Conservation (phyloP, 1,140 invertebrate genomes). For the Trichonephila clavipes region DNA sequence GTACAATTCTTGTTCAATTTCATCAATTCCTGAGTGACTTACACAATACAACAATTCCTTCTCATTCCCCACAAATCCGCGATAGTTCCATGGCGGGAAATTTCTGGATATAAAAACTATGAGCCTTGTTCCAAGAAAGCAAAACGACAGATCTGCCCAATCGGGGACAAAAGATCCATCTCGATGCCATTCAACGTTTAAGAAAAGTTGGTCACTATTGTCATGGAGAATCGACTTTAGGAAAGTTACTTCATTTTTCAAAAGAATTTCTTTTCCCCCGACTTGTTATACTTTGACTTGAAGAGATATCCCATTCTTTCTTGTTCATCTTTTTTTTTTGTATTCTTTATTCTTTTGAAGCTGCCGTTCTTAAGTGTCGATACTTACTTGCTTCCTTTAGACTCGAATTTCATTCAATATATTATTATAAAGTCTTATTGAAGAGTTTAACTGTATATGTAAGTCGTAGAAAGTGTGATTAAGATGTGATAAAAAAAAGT, state of each 20-base stretch:
- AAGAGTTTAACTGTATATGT: background rate
- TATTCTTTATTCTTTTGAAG: constrained; percentile 12
- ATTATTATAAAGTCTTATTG: constrained; percentile 32
- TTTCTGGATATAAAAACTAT: constrained; percentile 44
- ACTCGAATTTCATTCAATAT: constrained; percentile 19
- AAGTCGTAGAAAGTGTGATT: background rate
- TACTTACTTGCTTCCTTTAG: constrained; percentile 1
- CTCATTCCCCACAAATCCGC: background rate
- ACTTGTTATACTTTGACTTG: constrained; percentile 46
- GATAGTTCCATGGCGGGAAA: background rate
- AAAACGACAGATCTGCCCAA: constrained; percentile 26
- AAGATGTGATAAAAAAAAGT: background rate
- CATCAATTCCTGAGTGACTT: background rate
- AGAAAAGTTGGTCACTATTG: constrained; percentile 61
- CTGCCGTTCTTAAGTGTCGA: constrained; percentile 22
- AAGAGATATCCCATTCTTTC: constrained; percentile 38
- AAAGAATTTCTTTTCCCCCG: constrained; percentile 46
- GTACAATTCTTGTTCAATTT: background rate
- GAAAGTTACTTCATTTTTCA: constrained; percentile 67
- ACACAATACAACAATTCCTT: background rate
- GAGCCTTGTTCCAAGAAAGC: constrained; percentile 41
- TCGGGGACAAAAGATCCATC: constrained; percentile 19
- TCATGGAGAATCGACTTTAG: constrained; percentile 62
- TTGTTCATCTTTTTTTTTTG: background rate
- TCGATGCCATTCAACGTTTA: constrained; percentile 47